Percentiles rank a stretch among this genome's conserved stretches.
Conservation (phyloP, 2,113 vertebrate species). For the Globicephala melas region DNA sequence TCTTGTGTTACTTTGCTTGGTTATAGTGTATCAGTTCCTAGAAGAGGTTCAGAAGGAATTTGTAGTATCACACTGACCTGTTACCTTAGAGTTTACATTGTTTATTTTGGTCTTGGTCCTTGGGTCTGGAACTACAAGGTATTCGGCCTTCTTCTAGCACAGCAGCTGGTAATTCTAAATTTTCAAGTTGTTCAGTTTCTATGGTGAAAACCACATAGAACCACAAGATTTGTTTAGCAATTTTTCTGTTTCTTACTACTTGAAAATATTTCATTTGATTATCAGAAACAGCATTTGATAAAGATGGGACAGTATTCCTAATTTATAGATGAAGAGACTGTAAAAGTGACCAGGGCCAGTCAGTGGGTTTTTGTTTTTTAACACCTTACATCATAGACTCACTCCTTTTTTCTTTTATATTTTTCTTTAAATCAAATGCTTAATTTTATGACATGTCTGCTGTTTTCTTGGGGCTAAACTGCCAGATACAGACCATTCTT, state of each 20-base stretch:
- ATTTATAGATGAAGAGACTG: slow-evolving; percentile 34
- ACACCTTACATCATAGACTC: neutral
- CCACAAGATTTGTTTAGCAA: neutral
- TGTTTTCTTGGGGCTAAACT: neutral
- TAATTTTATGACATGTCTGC: neutral
- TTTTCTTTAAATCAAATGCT: slow-evolving; percentile 20
- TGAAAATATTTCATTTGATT: slow-evolving; percentile 13
- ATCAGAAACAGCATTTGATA: slow-evolving; percentile 16
- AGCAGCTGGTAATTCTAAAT: neutral
- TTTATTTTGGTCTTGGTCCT: slow-evolving; percentile 14
- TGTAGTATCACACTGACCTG: neutral
- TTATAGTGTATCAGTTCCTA: slow-evolving; percentile 21
- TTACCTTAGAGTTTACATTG: neutral
- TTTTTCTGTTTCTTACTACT: neutral
- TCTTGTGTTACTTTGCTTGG: neutral
- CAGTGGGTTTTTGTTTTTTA: neutral
- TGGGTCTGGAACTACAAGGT: neutral
- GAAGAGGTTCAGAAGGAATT: neutral
- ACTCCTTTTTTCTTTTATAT: neutral
- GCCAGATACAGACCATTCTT: neutral
- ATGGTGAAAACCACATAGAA: neutral
- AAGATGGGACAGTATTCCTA: neutral
- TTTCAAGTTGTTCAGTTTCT: neutral
- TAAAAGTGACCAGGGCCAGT: neutral
- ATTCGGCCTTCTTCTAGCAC: neutral